phyloP scores from a whole-genome alignment of 2,797 vertebrate genomes.

The Remorina albescens region DNA sequence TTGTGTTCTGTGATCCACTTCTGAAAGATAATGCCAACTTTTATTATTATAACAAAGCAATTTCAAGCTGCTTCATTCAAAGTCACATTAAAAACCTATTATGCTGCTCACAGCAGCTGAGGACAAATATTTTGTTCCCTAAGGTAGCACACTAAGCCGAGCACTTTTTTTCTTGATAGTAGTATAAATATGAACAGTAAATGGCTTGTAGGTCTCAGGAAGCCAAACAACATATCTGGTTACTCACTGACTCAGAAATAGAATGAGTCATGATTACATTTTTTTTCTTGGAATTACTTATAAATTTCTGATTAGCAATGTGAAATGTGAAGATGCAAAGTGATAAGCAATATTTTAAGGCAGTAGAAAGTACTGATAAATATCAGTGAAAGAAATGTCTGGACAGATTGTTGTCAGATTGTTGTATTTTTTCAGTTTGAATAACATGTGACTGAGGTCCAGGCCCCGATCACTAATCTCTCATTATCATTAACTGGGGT shows the following conservation, averaged over 20 bases:
- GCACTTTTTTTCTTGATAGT: neutral
- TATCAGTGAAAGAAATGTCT: neutral
- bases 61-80: too few species aligned
- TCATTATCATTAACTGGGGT: constrained; percentile 7
- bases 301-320: neutral
- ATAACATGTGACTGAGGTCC: neutral
- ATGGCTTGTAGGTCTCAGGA: neutral
- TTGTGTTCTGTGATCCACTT: neutral
- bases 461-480: constrained; percentile 1
- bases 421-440: constrained; percentile 13
- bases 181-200: neutral
- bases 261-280: neutral
- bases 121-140: neutral
- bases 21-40: neutral
- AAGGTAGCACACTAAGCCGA: neutral
- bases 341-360: too few species aligned
- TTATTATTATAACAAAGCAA: neutral
- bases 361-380: constrained; percentile 12
- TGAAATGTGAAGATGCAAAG: neutral
- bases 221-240: neutral
- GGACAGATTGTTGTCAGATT: neutral
- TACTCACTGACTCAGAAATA: neutral
- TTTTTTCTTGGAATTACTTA: neutral
- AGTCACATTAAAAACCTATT: neutral
- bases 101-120: neutral